phyloP scores from a whole-genome alignment of 2,888 invertebrate genomes.

The Lepidochrysops patricia region DNA sequence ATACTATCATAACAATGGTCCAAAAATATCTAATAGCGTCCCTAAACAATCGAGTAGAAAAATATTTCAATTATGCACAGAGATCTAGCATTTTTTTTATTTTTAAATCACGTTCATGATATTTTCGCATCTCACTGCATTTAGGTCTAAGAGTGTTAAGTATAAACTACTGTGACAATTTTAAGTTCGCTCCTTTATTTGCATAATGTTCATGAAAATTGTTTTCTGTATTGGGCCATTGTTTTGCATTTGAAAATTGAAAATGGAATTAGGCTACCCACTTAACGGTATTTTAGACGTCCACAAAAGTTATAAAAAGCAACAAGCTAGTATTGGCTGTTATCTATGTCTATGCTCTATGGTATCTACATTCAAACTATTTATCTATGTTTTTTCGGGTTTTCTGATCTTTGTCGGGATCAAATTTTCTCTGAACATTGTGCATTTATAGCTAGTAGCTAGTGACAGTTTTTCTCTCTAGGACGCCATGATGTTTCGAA shows the following conservation, averaged over 20 bases:
- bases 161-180: constrained; percentile 62
- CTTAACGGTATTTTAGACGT: background rate
- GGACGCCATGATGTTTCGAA: background rate
- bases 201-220: constrained; percentile 54
- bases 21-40: constrained; percentile 72
- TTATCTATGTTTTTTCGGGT: constrained; percentile 9
- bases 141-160: constrained; percentile 67
- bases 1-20: constrained; percentile 72
- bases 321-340: background rate
- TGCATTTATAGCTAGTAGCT: constrained; percentile 33
- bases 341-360: background rate
- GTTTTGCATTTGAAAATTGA: background rate
- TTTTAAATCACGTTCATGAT: constrained; percentile 33
- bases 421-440: constrained; percentile 48
- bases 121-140: constrained; percentile 42
- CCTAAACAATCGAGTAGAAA: constrained; percentile 73
- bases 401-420: background rate
- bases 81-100: constrained; percentile 53
- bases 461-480: background rate
- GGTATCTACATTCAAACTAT: constrained; percentile 2
- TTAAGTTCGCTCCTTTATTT: constrained; percentile 47
- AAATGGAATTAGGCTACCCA: background rate
- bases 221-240: constrained; percentile 1
- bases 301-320: background rate
- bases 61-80: constrained; percentile 54